Evolutionary conservation across 2,888 invertebrate species (phyloP), one percentile per base, ranked within the genome.

Genomic region (Ditula angustiorana): DNA sequence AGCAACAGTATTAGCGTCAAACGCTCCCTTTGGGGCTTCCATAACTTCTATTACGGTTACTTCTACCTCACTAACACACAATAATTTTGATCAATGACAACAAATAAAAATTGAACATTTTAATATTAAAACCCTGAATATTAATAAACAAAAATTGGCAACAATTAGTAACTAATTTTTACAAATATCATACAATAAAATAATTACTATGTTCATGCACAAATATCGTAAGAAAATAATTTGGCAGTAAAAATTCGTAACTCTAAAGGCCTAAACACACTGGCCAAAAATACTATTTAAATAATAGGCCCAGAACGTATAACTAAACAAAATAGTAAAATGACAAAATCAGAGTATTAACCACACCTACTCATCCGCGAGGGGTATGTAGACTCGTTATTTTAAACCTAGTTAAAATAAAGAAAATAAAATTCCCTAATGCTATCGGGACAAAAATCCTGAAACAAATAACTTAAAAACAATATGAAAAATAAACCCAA

Each of bases 181-280:
- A 83, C 82, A 89, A 83, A 88, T 89, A 90, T 87, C 77, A 88
- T 90, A 89, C 85, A 91, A 89, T 90, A 90, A 90, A 92, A 92
- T 92, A 91, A 92, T 91, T 90, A 90, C 88, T 86, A 90, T 90
- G 90, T 91, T 90, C 90, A 92, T 89, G 90, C 92, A 90, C 92
- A 91, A 91, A 90, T 90, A 90, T 88, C 82, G 90, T 92, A 92
- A 88, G 90, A 92, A 92, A 92, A 92, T 90, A 92, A 92, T 91
- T 92, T 92, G 92, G 92, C 92, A 92, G 92, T 92, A 92, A 92
- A 90, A 92, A 85, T 92, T 92, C 92, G 90, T 92, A 92, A 88
- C 78, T 86, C 89, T 92, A 92, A 89, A 90, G 91, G 91, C 92
- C 91, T 85, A 87, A 86, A 88, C 88, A 88, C 84, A 88, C 86